A percentile compares a stretch with the other conserved stretches of the same genome.
Conservation (phyloP, 2,797 vertebrate species). For the Pteropus rufus region DNA sequence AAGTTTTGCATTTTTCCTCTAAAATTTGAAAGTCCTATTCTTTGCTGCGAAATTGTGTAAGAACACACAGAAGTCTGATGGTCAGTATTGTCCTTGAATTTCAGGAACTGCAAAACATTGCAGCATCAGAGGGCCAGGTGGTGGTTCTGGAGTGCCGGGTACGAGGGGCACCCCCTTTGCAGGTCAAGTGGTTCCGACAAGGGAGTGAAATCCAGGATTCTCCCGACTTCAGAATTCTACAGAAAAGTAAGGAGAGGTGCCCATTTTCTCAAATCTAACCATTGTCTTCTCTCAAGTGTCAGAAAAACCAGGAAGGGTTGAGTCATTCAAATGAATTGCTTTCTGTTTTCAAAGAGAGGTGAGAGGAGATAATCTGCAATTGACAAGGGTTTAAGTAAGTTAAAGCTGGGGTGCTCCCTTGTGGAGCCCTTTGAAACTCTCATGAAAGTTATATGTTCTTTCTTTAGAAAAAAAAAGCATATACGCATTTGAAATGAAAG, state of each 20-base stretch:
- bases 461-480: background rate
- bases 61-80: background rate
- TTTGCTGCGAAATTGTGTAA: background rate
- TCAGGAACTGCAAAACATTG: conserved; percentile 91
- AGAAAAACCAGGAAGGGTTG: background rate
- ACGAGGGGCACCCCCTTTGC: conserved; percentile 88
- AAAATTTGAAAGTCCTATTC: background rate
- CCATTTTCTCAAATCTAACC: background rate
- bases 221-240: conserved; percentile 96
- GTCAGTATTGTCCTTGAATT: conserved; percentile 31
- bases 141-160: conserved; percentile 96
- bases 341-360: background rate
- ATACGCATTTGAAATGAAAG: background rate
- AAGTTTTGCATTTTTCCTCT: background rate
- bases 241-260: conserved; percentile 91
- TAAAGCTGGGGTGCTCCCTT: background rate
- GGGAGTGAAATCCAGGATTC: conserved; percentile 95
- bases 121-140: conserved; percentile 93
- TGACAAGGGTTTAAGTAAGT: rapidly evolving
- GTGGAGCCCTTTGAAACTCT: background rate
- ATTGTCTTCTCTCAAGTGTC: background rate
- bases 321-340: background rate
- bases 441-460: background rate
- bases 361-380: background rate
- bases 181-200: conserved; percentile 93